A percentile compares a stretch with the other conserved stretches of the same genome.
Conservation (phyloP, 1,140 invertebrate species). For the Cotesia chilonis region DNA sequence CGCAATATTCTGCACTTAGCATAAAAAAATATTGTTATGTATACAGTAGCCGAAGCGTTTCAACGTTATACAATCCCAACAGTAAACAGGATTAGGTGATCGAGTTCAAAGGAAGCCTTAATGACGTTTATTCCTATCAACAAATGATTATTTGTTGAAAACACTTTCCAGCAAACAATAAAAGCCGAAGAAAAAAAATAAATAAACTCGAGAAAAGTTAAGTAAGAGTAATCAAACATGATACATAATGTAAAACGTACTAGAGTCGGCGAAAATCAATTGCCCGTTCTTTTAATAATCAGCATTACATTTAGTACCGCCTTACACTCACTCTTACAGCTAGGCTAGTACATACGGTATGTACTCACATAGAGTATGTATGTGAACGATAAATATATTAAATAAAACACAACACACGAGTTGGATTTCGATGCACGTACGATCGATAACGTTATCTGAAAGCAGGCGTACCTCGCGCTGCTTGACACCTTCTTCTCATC, state of each 20-base stretch:
- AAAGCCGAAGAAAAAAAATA: background rate
- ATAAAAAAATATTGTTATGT: background rate
- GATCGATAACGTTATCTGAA: conserved; percentile 33
- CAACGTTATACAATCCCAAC: conserved; percentile 30
- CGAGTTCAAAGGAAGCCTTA: conserved; percentile 4
- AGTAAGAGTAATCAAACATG: background rate
- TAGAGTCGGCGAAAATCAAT: conserved; percentile 28
- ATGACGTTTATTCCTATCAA: background rate
- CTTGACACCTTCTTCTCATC: conserved; percentile 7
- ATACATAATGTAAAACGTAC: background rate
- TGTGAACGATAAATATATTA: background rate
- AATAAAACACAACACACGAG: conserved; percentile 6
- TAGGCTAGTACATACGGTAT: too few species aligned
- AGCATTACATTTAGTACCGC: conserved; percentile 18
- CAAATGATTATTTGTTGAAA: too few species aligned
- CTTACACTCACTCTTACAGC: background rate
- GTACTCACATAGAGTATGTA: too few species aligned
- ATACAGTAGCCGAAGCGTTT: background rate
- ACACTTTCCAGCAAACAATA: background rate
- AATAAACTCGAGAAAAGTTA: background rate
- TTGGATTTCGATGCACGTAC: conserved; percentile 34
- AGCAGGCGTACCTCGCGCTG: conserved; percentile 20
- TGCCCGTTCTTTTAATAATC: conserved; percentile 30
- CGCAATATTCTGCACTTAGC: too few species aligned
- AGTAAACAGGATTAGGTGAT: conserved; percentile 33